These are phyloP conservation scores for Microplitis mediator DNA, from an alignment of 1,140 invertebrate species.

Conservation along the genomic window DNA sequence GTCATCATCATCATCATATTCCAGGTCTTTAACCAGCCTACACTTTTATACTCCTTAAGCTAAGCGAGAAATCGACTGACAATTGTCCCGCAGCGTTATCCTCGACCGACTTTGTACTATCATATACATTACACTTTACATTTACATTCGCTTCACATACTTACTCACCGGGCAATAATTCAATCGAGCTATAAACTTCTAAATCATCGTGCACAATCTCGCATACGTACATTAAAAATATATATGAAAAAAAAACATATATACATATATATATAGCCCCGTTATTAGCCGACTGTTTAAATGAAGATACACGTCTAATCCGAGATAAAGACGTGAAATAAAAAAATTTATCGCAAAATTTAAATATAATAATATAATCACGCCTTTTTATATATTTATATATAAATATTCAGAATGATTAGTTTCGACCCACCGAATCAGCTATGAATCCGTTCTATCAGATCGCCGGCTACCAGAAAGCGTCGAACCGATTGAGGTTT, in stretches of 20 bases:
- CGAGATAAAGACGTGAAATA: too few species aligned
- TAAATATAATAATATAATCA: neutral
- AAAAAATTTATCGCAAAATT: too few species aligned
- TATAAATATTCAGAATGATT: neutral
- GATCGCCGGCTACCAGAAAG: neutral
- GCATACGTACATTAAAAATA: too few species aligned
- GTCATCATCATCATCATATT: neutral
- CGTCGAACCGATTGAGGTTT: neutral
- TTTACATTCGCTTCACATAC: neutral
- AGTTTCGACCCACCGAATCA: neutral
- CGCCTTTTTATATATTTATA: neutral
- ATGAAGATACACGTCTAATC: too few species aligned
- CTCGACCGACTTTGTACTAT: conserved; percentile 46
- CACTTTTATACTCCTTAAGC: conserved; percentile 16
- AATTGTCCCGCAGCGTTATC: conserved; percentile 44
- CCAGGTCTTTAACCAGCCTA: too few species aligned
- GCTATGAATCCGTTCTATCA: neutral
- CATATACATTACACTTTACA: neutral
- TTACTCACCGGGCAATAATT: neutral
- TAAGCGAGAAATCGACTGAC: conserved; percentile 38
- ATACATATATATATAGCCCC: too few species aligned
- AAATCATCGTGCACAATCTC: neutral
- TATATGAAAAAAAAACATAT: too few species aligned
- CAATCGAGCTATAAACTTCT: neutral
- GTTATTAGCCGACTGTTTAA: too few species aligned